These are phyloP conservation scores for Sphyrna mokarran DNA, from an alignment of 2,113 vertebrate genomes.

Conservation along the genomic window DNA sequence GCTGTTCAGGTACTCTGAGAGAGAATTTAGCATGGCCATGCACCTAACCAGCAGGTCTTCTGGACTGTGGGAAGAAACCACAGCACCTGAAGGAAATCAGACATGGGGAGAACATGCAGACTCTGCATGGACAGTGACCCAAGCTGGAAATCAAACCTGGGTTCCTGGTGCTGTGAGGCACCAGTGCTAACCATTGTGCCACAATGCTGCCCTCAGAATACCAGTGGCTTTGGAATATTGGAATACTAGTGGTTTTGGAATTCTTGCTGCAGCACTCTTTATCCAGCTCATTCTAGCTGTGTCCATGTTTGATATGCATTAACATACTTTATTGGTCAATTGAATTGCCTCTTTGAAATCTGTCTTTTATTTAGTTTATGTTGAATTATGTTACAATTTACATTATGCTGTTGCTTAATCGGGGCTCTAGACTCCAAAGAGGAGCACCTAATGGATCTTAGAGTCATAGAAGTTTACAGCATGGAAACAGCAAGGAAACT, in stretches of 20 bases:
- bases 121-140: too few species aligned
- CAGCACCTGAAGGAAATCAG: too few species aligned
- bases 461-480: too few species aligned
- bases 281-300: background rate
- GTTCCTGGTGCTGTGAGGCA: too few species aligned
- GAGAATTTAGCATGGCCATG: too few species aligned
- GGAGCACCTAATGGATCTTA: background rate
- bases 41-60: too few species aligned
- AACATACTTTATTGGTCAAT: background rate
- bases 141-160: too few species aligned
- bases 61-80: too few species aligned
- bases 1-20: too few species aligned
- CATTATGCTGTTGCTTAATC: background rate
- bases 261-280: slow-evolving; percentile 3
- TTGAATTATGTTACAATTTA: background rate
- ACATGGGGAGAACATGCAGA: too few species aligned
- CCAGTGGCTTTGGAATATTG: background rate
- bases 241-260: background rate
- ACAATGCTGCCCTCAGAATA: too few species aligned
- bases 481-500: background rate
- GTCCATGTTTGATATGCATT: background rate
- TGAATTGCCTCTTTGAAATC: background rate
- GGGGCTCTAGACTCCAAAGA: background rate
- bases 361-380: background rate
- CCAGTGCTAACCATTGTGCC: too few species aligned